Conservation (phyloP, 2,888 invertebrate genomes). For the Aspidapion aeneum region DNA sequence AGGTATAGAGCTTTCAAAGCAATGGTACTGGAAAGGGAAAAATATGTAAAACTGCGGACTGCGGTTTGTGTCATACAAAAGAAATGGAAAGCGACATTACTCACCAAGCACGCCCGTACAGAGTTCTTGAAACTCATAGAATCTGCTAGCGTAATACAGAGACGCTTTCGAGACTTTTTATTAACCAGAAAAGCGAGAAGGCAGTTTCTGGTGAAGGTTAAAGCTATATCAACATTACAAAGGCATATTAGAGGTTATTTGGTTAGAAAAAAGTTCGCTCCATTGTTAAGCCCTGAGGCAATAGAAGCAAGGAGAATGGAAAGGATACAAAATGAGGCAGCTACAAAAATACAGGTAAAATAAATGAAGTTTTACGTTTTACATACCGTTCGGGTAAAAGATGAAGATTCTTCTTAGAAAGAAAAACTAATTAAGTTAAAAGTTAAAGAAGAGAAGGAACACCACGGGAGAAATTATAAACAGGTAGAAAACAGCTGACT, state of each 20-base stretch:
- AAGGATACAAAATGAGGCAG: constrained; percentile 50
- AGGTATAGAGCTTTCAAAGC: constrained; percentile 3
- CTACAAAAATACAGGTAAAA: constrained; percentile 62
- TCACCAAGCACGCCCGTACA: constrained; percentile 10
- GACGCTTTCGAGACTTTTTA: constrained; percentile 39
- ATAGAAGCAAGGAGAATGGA: constrained; percentile 45
- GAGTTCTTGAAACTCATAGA: constrained; percentile 42
- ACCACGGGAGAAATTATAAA: too few species aligned
- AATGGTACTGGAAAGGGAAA: constrained; percentile 26
- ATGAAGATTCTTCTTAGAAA: too few species aligned
- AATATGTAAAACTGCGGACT: constrained; percentile 3
- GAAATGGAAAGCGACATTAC: constrained; percentile 14
- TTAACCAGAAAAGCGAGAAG: constrained; percentile 33
- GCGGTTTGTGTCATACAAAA: constrained; percentile 12
- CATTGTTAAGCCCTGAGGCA: constrained; percentile 33
- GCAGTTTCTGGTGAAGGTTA: constrained; percentile 13
- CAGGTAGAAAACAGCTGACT: too few species aligned
- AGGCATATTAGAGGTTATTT: constrained; percentile 33
- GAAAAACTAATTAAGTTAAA: too few species aligned
- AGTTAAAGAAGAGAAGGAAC: too few species aligned
- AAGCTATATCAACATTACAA: constrained; percentile 48
- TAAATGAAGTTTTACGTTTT: constrained; percentile 9
- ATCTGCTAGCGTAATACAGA: constrained; percentile 49
- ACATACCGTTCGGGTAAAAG: background rate
- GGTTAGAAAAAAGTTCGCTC: constrained; percentile 32